Base-by-base conservation (phyloP, 2,797 vertebrate genomes). In the Falco berigora region DNA sequence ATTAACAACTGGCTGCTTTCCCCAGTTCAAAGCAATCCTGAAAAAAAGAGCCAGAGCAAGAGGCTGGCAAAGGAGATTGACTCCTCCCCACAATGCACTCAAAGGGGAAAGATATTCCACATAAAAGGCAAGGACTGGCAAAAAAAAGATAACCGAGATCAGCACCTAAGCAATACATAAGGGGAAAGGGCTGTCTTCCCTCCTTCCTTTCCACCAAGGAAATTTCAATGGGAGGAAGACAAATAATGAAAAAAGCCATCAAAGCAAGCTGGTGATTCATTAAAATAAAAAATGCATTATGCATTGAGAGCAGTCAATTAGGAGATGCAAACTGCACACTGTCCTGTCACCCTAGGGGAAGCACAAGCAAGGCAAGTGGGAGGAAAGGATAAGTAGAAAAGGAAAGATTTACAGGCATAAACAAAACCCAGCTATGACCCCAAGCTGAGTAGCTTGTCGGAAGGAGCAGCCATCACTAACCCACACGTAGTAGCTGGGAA, bases 221-320 rank as follows among this genome's bases (percentile, higher is more conserved):
- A 97, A 93, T 84, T 87, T 96, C 95, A 92, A 89, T 69, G 69
- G 91, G 86, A 95, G 72, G 88, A 94, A 94, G 82, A 80, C 84
- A 95, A 97, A 96, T 90, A 94, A 94, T 53, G 88, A 86, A 92
- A 95, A 96, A 96, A 96, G 61, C 83, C 92, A 94, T 96, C 94
- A 96, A 97, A 97, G 96, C 93, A 85, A 86, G 91, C 74, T 86
- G 69, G 88, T 75, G 66, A 97, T 95, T 97, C 95, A 96, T 97
- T 97, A 93, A 92, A 97, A 97, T 95, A 94, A 96, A 95, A 96
- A 96, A 97, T 96, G 92, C 95, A 97, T 97, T 95, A 97, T 97
- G 96, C 92, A 97, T 96, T 59, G 86, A 94, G 86, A 92, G 92
- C 90, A 94, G 94, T 94, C 95, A 96, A 94, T 97, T 97, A 96